These are phyloP conservation scores for Petromus typicus DNA, from an alignment of 2,113 vertebrate genomes.

Conservation along the genomic window DNA sequence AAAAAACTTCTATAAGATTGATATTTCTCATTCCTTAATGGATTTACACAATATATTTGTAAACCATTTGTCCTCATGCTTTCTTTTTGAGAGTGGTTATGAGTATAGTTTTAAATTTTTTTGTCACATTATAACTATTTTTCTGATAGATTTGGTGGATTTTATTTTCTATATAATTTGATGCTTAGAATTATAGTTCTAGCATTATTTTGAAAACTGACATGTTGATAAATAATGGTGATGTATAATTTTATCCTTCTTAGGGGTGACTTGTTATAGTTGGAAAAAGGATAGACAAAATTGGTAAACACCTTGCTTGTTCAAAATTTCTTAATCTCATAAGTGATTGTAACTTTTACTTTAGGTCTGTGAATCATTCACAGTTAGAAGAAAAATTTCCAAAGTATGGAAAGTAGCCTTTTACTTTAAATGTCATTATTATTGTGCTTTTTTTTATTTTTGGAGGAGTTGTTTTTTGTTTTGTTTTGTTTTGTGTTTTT, in stretches of 20 bases:
- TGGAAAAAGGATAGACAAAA: not conserved
- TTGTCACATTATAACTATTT: constrained; percentile 25
- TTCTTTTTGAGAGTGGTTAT: not conserved
- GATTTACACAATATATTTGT: not conserved
- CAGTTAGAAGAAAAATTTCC: not conserved
- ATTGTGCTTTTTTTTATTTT: not conserved
- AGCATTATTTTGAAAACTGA: not conserved
- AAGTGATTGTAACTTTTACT: not conserved
- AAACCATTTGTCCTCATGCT: not conserved
- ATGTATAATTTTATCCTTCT: not conserved
- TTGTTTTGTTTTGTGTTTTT: not conserved
- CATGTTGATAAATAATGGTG: not conserved
- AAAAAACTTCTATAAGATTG: not conserved
- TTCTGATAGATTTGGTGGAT: not conserved
- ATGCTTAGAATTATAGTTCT: not conserved
- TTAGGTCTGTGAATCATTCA: not conserved
- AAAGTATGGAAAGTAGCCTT: not conserved
- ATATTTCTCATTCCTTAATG: not conserved
- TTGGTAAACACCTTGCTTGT: not conserved
- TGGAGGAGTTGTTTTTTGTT: not conserved
- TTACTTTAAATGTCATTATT: not conserved
- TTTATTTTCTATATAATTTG: not conserved
- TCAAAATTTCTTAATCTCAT: not conserved
- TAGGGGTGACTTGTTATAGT: not conserved
- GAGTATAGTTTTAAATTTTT: not conserved